Base-by-base conservation (phyloP, 2,797 vertebrate species). In the Eulemur coronatus region DNA sequence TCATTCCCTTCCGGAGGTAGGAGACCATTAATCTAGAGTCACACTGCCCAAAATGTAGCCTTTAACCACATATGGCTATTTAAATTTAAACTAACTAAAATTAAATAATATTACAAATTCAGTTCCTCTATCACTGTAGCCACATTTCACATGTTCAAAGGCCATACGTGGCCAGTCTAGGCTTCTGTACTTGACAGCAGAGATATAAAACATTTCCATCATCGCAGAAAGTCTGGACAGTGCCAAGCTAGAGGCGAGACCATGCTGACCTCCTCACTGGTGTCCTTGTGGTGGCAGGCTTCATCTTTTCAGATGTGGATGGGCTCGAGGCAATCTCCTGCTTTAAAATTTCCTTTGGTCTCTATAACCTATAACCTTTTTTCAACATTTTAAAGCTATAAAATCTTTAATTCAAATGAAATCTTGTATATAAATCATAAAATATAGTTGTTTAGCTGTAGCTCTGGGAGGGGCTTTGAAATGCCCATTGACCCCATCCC, bases 311-410 rank as follows among this genome's bases (percentile, higher is more conserved):
- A 92, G 63, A 61, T 65, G 43, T 15, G 61, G 61, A 78, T 55
- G 41, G 28, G 41, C 33, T 91, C 55, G 35, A 22, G 70, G 48
- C 73, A 41, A 67, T 76, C 55, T 67, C 79, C 28, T 75, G 67
- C 55, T 95, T 96, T 76, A 91, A 61, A 89, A 35, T 84, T 50
- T 87, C 70, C 89, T 94, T 92, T 86, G 59, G 35, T 86, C 43
- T 82, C n/a, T 61, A 18, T 28, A 33, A 13, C 41, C 48, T 86
- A 0, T 55, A 76, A 67, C 35, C 85, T 72, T 84, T 84, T 63
- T 35, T 52, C 61, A 85, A 43, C 28, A 67, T 76, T 80, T 93
- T 57, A 48, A 87, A 92, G 70, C 28, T 69, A 82, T 43, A 82
- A 76, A 80, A 43, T 55, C 22, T 43, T 92, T 76, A 81, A 91